A percentile compares a stretch with the other conserved stretches of the same genome.
phyloP scores from a whole-genome alignment of 2,113 vertebrate genomes.

The Trematomus loennbergii region DNA sequence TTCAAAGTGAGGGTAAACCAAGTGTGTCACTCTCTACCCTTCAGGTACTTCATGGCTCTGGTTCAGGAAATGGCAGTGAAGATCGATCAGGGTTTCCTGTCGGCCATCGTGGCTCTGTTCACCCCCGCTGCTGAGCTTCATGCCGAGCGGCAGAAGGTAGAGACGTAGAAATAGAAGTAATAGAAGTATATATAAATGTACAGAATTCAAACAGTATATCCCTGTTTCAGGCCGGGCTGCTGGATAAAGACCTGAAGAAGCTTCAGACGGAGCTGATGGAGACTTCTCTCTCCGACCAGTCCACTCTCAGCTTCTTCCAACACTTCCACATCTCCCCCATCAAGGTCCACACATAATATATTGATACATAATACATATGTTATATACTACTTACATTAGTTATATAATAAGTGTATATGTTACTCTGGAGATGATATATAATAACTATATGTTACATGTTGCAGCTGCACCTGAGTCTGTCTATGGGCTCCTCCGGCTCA shows the following conservation, averaged over 20 bases:
- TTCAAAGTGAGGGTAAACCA: neutral
- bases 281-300: conserved; percentile 88
- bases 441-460: too few relatives aligned
- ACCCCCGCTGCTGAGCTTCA: conserved; percentile 85
- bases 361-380: too few relatives aligned
- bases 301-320: conserved; percentile 94
- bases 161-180: neutral
- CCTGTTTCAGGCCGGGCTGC: conserved; percentile 85
- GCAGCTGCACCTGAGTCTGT: too few relatives aligned
- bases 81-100: conserved; percentile 95
- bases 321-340: conserved; percentile 98
- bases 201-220: neutral
- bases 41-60: conserved; percentile 98
- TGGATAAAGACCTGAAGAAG: conserved; percentile 88
- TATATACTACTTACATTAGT: too few relatives aligned
- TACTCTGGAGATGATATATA: too few relatives aligned
- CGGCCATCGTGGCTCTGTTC: conserved; percentile 86
- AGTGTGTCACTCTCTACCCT: neutral
- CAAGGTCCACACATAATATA: conserved; percentile 80
- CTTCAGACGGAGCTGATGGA: conserved; percentile 91
- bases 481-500: too few relatives aligned
- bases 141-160: conserved; percentile 88
- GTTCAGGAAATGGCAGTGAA: conserved; percentile 99
- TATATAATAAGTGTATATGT: too few relatives aligned
- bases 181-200: too few relatives aligned